A percentile compares a stretch with the other conserved stretches of the same genome.
Evolutionary conservation across 2,888 invertebrate species (phyloP).

Genomic region (Tetropium fuscum): DNA sequence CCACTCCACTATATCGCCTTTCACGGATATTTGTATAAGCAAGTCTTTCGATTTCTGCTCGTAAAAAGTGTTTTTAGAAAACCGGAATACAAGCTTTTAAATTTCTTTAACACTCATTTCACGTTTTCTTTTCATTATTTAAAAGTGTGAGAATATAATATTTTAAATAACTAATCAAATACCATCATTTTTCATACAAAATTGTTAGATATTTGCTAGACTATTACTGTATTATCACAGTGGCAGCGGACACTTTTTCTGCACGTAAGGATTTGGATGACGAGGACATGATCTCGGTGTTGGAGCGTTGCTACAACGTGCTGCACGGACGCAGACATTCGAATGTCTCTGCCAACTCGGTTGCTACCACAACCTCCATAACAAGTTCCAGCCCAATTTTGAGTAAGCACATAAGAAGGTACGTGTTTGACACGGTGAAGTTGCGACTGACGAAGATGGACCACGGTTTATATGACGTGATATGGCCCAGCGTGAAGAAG

Average conservation of each 20-base stretch:
- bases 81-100: no score
- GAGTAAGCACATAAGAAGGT: slow-evolving; percentile 80
- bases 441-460: slow-evolving; percentile 83
- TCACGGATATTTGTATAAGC: no score
- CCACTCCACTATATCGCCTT: no score
- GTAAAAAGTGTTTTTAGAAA: no score
- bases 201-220: slow-evolving; percentile 2
- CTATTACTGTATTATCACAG: slow-evolving; percentile 64
- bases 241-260: slow-evolving; percentile 80
- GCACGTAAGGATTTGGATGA: slow-evolving; percentile 79
- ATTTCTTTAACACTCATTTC: no score
- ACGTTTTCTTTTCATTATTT: no score
- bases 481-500: slow-evolving; percentile 90
- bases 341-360: slow-evolving; percentile 69
- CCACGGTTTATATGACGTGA: slow-evolving; percentile 88
- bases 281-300: slow-evolving; percentile 76
- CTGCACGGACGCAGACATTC: slow-evolving; percentile 74
- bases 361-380: slow-evolving; percentile 59
- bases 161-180: no score
- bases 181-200: slow-evolving; percentile 21
- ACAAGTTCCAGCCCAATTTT: slow-evolving; percentile 70
- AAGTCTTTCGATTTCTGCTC: no score
- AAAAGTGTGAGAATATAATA: no score
- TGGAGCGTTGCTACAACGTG: slow-evolving; percentile 82
- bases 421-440: slow-evolving; percentile 81